Evolutionary conservation across 2,797 vertebrate genomes (phyloP).

Genomic region (Sparidentex hasta): DNA sequence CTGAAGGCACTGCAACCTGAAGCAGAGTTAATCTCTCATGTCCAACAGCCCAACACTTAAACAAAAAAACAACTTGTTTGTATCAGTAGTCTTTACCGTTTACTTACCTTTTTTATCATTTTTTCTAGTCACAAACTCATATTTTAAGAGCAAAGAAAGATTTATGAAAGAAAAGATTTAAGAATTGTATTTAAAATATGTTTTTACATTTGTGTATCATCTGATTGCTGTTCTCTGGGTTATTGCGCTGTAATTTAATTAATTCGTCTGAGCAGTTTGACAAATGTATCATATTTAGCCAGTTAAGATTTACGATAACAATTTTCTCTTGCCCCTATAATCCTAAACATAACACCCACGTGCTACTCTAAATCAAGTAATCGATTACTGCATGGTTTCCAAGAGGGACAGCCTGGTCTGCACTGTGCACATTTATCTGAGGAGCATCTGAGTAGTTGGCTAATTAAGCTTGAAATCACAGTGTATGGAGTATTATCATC

Average conservation of each 20-base stretch:
- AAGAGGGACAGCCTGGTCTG: slow-evolving; percentile 3
- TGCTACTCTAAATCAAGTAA: slow-evolving; percentile 13
- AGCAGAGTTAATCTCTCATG: not conserved
- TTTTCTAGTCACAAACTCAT: not conserved
- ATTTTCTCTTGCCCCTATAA: not conserved
- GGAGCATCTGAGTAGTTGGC: slow-evolving; percentile 23
- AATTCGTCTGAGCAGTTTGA: not conserved
- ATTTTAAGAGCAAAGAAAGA: too few relatives aligned
- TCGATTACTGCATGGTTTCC: slow-evolving; percentile 4
- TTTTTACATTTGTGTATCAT: not conserved
- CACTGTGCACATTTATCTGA: not conserved
- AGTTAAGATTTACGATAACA: not conserved
- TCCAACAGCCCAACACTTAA: not conserved
- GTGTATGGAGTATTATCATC: not conserved
- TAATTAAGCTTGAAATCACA: slow-evolving; percentile 29
- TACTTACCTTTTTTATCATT: not conserved
- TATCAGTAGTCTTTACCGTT: not conserved
- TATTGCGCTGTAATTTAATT: not conserved
- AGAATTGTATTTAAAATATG: too few relatives aligned
- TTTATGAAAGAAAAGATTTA: too few relatives aligned
- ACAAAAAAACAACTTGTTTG: not conserved
- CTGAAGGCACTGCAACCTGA: not conserved
- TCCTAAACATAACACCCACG: not conserved
- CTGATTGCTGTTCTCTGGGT: not conserved
- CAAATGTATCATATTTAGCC: too few relatives aligned